Evolutionary conservation across 2,888 invertebrate species (phyloP).

Genomic region (Cerastis leucographa): DNA sequence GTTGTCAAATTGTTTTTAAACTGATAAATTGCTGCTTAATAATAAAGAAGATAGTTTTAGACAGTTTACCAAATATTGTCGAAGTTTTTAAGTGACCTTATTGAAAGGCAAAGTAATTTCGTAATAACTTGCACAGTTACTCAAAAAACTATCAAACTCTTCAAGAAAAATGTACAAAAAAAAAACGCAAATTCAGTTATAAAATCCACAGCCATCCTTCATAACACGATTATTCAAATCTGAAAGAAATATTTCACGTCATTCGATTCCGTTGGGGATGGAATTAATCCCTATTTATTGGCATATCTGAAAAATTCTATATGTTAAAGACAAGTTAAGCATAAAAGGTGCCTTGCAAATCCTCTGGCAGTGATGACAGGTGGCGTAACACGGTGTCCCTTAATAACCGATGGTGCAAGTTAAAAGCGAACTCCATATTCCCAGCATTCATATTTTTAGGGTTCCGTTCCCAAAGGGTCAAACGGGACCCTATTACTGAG

Average conservation of each 20-base stretch:
- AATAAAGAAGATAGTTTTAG: neutral
- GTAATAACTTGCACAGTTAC: neutral
- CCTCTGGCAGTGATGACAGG: slow-evolving; percentile 70
- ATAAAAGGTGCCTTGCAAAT: slow-evolving; percentile 75
- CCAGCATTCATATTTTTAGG: slow-evolving; percentile 1
- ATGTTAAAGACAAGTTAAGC: slow-evolving; percentile 80
- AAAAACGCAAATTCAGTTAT: slow-evolving; percentile 9
- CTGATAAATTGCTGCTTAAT: neutral
- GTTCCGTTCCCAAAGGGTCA: no score
- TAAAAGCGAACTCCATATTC: slow-evolving; percentile 32
- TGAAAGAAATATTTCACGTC: slow-evolving; percentile 26
- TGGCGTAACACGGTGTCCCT: slow-evolving; percentile 66
- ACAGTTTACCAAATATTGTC: neutral
- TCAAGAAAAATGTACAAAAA: neutral
- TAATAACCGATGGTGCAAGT: slow-evolving; percentile 58
- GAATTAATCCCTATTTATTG: slow-evolving; percentile 52
- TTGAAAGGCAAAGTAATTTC: slow-evolving; percentile 8
- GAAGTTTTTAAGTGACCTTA: neutral
- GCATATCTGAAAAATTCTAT: slow-evolving; percentile 71
- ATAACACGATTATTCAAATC: slow-evolving; percentile 58
- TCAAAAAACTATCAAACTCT: slow-evolving; percentile 2
- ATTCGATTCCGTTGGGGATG: slow-evolving; percentile 13
- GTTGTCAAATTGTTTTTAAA: slow-evolving; percentile 22
- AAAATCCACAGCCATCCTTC: slow-evolving; percentile 23
- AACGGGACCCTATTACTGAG: no score